Evolutionary conservation across 2,113 vertebrate species (phyloP).

Genomic region (Macroglossus sobrinus): DNA sequence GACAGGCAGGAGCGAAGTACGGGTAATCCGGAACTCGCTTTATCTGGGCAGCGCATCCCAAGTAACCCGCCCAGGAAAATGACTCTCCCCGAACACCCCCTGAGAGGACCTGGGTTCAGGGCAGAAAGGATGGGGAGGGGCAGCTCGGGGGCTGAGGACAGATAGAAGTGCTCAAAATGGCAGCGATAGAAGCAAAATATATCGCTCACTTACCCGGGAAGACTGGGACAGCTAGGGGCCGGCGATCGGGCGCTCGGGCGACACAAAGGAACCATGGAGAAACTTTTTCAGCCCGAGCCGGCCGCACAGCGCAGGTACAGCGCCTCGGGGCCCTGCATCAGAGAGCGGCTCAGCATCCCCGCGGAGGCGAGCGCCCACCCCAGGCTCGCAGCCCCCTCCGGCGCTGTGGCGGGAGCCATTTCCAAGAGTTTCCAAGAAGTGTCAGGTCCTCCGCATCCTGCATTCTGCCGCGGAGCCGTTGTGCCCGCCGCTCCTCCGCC

Average conservation of each 20-base stretch:
- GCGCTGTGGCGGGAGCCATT: slow-evolving; percentile 48
- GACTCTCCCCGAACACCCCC: not conserved
- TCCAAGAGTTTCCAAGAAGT: slow-evolving; percentile 71
- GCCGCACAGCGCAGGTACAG: slow-evolving; percentile 61
- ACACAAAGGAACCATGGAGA: slow-evolving; percentile 75
- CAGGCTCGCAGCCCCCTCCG: not conserved
- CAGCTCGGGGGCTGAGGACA: not conserved
- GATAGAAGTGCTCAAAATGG: slow-evolving; percentile 72
- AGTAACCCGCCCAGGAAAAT: not conserved
- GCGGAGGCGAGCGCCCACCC: slow-evolving; percentile 34
- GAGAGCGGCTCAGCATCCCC: slow-evolving; percentile 56
- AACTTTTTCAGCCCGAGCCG: slow-evolving; percentile 80
- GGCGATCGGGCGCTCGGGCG: slow-evolving; percentile 51
- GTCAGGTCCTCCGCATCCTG: slow-evolving; percentile 46
- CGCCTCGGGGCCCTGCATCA: slow-evolving; percentile 41
- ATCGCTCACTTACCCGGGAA: slow-evolving; percentile 79
- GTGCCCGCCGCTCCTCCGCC: not conserved
- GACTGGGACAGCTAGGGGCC: slow-evolving; percentile 31
- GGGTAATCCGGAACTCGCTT: slow-evolving; percentile 4
- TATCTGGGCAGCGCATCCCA: not conserved
- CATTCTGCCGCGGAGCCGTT: not conserved
- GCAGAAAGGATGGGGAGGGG: not conserved
- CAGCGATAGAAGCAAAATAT: slow-evolving; percentile 45
- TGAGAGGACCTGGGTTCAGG: not conserved
- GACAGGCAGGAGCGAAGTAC: slow-evolving; percentile 1